Percentiles rank a stretch among this genome's conserved stretches.
Conservation (phyloP, 1,140 invertebrate genomes). For the Pogonomyrmex californicus region DNA sequence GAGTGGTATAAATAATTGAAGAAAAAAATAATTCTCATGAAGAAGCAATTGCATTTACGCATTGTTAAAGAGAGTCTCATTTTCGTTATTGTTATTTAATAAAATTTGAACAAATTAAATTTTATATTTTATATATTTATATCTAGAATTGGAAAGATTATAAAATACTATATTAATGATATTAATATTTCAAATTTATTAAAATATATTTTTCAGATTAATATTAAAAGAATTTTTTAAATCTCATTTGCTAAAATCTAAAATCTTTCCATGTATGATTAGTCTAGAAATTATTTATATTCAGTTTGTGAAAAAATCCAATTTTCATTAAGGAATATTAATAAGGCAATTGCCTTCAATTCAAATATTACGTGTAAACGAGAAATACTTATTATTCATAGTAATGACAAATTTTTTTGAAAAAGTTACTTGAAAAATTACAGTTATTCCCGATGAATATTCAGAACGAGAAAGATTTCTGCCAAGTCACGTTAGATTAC, state of each 20-base stretch:
- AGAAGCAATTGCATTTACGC: not conserved
- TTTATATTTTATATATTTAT: not conserved
- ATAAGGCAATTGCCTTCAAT: not conserved
- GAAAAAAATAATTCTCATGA: not conserved
- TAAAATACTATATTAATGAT: not conserved
- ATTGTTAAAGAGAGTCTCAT: not conserved
- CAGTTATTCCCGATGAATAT: conserved; percentile 92
- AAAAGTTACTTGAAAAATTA: conserved; percentile 68
- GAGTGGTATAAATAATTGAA: not conserved
- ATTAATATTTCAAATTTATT: not conserved
- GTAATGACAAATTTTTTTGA: not conserved
- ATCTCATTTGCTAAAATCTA: not conserved
- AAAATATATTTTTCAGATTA: not conserved
- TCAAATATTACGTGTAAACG: not conserved
- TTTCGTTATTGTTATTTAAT: not conserved
- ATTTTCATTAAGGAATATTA: not conserved
- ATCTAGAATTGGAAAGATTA: not conserved
- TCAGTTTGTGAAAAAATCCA: not conserved
- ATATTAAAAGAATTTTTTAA: not conserved
- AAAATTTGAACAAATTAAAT: not conserved
- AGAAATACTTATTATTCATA: not conserved
- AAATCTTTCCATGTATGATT: not conserved
- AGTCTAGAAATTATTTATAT: not conserved
- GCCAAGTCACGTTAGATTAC: conserved; percentile 83
- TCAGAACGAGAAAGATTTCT: conserved; percentile 89